Percentiles rank a stretch among this genome's conserved stretches.
These are phyloP conservation scores for Lagocephalus sceleratus DNA, from an alignment of 2,797 vertebrate genomes.

Conservation along the genomic window DNA sequence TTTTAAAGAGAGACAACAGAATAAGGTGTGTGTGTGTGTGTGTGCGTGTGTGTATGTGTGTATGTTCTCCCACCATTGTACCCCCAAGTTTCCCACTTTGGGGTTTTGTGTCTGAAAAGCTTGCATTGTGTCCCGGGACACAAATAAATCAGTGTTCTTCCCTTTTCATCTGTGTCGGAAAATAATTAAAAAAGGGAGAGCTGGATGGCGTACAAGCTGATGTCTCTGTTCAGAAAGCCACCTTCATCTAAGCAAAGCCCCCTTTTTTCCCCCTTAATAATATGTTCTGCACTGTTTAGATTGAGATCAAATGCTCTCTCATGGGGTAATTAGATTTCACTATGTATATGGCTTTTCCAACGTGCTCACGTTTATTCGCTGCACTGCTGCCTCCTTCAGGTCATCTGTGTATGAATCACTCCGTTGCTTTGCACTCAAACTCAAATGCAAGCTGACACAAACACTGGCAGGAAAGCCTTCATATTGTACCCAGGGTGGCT, in stretches of 20 bases:
- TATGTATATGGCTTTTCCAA: conserved; percentile 82
- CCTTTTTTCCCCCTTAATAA: conserved; percentile 68
- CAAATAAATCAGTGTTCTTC: conserved; percentile 73
- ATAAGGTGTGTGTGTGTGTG: no score
- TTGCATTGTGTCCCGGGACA: conserved; percentile 59
- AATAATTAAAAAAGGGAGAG: conserved; percentile 77
- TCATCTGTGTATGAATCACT: conserved; percentile 68
- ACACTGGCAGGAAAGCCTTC: conserved; percentile 12
- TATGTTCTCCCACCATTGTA: conserved; percentile 53
- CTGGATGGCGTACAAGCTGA: conserved; percentile 77
- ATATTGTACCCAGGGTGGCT: conserved; percentile 32
- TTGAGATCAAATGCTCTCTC: conserved; percentile 81
- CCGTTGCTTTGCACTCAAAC: conserved; percentile 9
- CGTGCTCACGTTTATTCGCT: conserved; percentile 74
- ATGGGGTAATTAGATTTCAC: conserved; percentile 81
- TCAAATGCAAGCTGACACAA: no score
- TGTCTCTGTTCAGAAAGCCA: conserved; percentile 76
- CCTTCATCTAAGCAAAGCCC: conserved; percentile 71
- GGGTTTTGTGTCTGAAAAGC: conserved; percentile 47
- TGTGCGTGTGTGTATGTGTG: no score
- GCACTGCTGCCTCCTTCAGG: conserved; percentile 85
- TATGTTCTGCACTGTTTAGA: conserved; percentile 80
- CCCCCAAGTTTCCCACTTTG: conserved; percentile 44
- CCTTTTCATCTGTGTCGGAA: conserved; percentile 68
- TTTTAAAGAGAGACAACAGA: conserved; percentile 36